Base-by-base conservation (phyloP, 2,888 invertebrate genomes). In the Stenchaetothrips biformis region DNA sequence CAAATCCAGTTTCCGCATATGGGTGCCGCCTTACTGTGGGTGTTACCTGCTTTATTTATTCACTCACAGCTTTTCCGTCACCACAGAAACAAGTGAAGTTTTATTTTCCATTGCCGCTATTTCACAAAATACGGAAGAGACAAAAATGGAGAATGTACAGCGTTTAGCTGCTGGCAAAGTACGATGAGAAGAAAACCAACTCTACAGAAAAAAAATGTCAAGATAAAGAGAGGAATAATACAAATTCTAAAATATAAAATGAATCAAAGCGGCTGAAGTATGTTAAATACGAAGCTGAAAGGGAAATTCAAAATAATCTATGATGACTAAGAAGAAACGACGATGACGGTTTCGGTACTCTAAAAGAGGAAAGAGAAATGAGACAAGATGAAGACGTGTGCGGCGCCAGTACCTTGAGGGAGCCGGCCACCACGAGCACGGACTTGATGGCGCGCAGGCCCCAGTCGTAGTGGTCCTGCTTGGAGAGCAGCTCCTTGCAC, bases 391-490 rank as follows among this genome's bases (percentile, higher is more conserved):
- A 0, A 25, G 7, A 25, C 21, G 67, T 25, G 21, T 74, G 0
- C 7, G 4, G 67, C 48, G 53, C 67, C 81, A 85, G 86, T 89
- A 95, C 95, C 91, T 98, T 98, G 78, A 98, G 89, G 21, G 97
- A 95, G 59, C 98, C 98, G 81, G 98, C 98, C 13, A 98, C 97
- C 0, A 98, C 97, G 48, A 98, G 88, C 11, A 98, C 98, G 0
- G 97, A 98, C 87, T 98, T 98, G 83, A 98, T 98, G 80, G 98
- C 98, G 84, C 98, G 89, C 80, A 98, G 88, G 37, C 98, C 98
- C 98, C 98, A 97, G 88, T 98, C 98, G 85, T 98, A 98, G 87
- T 98, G 98, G 88, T 98, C 98, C 88, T 97, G 95, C 86, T 98
- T 97, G 0, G 97, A 98, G 74, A 98, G 88, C 80, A 98, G 87